Evolutionary conservation across 2,888 invertebrate genomes (phyloP), one percentile per base, ranked within the genome.

Genomic region (Chrysodeixis includens): DNA sequence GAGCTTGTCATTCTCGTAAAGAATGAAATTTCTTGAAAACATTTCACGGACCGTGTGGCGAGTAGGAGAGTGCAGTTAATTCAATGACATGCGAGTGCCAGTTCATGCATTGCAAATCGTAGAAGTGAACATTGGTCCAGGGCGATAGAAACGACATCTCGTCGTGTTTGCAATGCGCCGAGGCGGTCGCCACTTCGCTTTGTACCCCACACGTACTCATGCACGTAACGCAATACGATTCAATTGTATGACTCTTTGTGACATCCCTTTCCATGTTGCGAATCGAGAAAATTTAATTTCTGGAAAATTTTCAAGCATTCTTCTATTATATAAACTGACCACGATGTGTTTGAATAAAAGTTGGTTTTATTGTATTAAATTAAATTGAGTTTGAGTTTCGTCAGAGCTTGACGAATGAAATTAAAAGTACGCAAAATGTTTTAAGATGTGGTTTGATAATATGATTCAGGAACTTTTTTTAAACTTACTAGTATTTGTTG

Each of bases 31-130:
- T 14, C 35, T 26, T 35, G 54, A 49, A 61, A 30, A 0, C 12
- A 12, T 55, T 32, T 56, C 44, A 6, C 18, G 10, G 6, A 16
- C 10, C 46, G 8, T 22, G 49, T 26, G 26, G 26, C 26, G 26
- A 26, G 26, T 26, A 6, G 26, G 8, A 16, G 14, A 52, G 8
- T 22, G 49, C n/a, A 26, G 46, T 32, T n/a, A 60, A 51, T 54
- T 64, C 54, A 44, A 54, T 51, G 49, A n/a, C 14, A n/a, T 22
- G n/a, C 8, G 56, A 54, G 22, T 32, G n/a, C 55, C 20, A 14
- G 22, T 56, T 71, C 55, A 73, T 65, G 75, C 51, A 73, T 62
- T 66, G 56, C 56, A 62, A 66, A 75, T 74, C 16, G 30, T 56
- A 35, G 55, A 26, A 51, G 6, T 26, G 30, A 49, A 30, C 35